These are phyloP conservation scores for Aulostomus chinensis DNA, from an alignment of 2,797 vertebrate species.

Conservation along the genomic window DNA sequence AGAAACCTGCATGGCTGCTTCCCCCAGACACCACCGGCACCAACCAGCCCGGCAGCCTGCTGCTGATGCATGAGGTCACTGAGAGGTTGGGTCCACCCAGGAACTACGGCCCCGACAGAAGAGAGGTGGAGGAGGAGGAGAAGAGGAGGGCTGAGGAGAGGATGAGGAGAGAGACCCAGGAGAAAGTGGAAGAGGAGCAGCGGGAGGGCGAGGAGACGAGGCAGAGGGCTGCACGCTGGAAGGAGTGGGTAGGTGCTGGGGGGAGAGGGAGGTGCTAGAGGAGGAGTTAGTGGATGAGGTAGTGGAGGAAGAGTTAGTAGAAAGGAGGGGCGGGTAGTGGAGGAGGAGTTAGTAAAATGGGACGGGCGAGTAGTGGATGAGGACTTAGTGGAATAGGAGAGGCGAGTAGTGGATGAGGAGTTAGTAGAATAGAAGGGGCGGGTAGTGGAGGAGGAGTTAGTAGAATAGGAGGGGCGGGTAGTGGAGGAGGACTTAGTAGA, in stretches of 20 bases:
- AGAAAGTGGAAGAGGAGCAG: constrained; percentile 67
- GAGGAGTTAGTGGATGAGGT: neutral
- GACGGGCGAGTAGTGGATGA: too few species aligned
- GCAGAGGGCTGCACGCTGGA: constrained; percentile 79
- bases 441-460: too few species aligned
- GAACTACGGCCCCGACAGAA: constrained; percentile 83
- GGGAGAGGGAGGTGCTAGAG: neutral
- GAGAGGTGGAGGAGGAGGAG: constrained; percentile 80
- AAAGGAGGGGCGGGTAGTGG: too few species aligned
- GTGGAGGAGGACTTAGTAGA: too few species aligned
- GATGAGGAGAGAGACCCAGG: constrained; percentile 70
- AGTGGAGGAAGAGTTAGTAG: too few species aligned
- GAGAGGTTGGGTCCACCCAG: constrained; percentile 81
- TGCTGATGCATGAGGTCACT: constrained; percentile 79
- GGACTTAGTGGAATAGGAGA: too few species aligned
- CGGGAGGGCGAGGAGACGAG: constrained; percentile 79
- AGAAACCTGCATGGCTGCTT: too few species aligned
- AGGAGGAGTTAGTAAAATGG: too few species aligned
- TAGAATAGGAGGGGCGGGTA: too few species aligned
- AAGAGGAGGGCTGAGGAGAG: constrained; percentile 69
- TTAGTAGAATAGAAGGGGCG: too few species aligned
- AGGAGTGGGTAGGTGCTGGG: constrained; percentile 86
- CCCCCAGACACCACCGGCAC: constrained; percentile 83
- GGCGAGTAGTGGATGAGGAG: too few species aligned
- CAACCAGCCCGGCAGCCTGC: constrained; percentile 75